phyloP scores from a whole-genome alignment of 2,113 vertebrate genomes.

The Cisticola juncidis region DNA sequence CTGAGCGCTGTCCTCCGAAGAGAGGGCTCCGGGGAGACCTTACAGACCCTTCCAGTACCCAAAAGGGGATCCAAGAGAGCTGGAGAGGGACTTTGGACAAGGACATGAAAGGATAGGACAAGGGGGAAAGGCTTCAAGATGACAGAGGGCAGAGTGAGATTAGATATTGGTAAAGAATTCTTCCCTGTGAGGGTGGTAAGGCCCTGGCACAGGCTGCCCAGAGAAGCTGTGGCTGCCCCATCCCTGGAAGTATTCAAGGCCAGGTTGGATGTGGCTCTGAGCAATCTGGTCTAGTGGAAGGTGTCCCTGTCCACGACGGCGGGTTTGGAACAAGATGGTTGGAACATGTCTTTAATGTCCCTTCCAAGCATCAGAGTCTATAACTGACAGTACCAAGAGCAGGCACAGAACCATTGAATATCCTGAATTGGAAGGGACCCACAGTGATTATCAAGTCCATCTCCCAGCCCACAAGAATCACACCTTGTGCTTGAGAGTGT shows the following conservation, averaged over 20 bases:
- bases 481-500: not conserved
- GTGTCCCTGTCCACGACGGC: not conserved
- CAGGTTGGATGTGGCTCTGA: not conserved
- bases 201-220: not conserved
- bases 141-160: not conserved
- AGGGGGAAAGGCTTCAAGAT: not conserved
- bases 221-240: not conserved
- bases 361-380: not conserved
- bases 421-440: not conserved
- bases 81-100: not conserved
- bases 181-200: not conserved
- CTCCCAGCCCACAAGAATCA: not conserved
- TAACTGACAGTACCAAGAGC: not conserved
- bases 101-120: not conserved
- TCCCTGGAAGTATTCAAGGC: not conserved
- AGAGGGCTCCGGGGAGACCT: not conserved
- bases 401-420: not conserved
- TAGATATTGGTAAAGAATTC: not conserved
- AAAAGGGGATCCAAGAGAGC: not conserved
- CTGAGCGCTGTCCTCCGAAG: not conserved
- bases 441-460: not conserved
- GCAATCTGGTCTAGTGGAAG: not conserved
- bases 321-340: not conserved
- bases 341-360: not conserved
- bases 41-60: not conserved